A percentile compares a stretch with the other conserved stretches of the same genome.
Conservation (phyloP, 35 echinoderm and acorn worm genomes). For the Eucidaris tribuloides region DNA sequence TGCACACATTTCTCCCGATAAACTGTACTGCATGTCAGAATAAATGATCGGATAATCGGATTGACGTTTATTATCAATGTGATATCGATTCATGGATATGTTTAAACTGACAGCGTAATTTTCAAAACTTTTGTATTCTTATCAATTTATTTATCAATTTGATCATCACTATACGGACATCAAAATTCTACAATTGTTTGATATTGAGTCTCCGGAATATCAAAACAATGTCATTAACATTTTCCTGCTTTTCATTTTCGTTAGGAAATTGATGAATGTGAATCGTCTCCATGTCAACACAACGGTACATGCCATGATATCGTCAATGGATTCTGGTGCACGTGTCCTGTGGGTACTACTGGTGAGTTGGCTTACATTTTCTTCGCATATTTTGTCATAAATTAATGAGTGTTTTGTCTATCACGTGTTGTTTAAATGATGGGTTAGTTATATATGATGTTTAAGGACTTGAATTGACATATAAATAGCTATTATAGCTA, state of each 20-base stretch:
- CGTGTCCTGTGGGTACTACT: slow-evolving; percentile 38
- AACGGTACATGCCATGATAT: slow-evolving; percentile 69
- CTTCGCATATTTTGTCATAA: too few species aligned
- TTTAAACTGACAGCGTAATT: background rate
- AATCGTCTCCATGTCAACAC: slow-evolving; percentile 66
- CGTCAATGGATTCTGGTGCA: slow-evolving; percentile 50
- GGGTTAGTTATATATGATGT: background rate
- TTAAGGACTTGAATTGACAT: background rate
- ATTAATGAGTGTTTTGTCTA: too few species aligned
- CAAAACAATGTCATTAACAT: background rate
- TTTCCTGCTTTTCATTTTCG: background rate
- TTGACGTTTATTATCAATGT: background rate
- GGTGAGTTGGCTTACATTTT: too few species aligned
- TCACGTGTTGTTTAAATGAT: background rate
- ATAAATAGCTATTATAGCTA: background rate
- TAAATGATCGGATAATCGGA: background rate
- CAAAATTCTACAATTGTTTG: background rate
- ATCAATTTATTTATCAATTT: background rate
- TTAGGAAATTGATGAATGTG: slow-evolving; percentile 77
- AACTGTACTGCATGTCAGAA: too few species aligned
- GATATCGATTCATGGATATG: background rate
- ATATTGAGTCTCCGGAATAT: background rate
- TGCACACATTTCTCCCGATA: too few species aligned
- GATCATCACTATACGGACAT: background rate
- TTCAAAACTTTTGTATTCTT: background rate